Conservation (phyloP, 2,888 invertebrate genomes). For the Acholoe squamosa region DNA sequence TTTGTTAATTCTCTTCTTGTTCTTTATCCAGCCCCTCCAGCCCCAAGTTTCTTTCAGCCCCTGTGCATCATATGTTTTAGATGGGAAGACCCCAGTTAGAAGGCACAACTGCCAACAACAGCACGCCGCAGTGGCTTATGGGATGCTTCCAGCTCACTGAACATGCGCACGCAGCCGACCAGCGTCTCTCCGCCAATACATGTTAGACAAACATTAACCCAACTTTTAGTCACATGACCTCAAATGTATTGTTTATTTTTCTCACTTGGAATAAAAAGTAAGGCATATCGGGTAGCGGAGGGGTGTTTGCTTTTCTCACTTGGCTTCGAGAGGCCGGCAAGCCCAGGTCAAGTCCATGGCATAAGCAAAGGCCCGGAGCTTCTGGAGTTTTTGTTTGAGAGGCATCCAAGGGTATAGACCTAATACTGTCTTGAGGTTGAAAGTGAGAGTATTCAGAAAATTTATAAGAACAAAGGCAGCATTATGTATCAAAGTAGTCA, state of each 20-base stretch:
- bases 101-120: neutral
- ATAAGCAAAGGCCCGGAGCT: neutral
- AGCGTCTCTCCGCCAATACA: conserved; percentile 29
- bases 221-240: conserved; percentile 39
- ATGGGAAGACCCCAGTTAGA: neutral
- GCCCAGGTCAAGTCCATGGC: neutral
- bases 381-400: neutral
- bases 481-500: no score
- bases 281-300: neutral
- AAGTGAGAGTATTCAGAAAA: neutral
- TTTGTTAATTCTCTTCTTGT: no score
- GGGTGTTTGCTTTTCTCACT: conserved; percentile 36
- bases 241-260: conserved; percentile 32
- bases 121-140: neutral
- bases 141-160: neutral
- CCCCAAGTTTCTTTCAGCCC: neutral
- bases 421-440: neutral
- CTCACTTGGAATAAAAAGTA: conserved; percentile 24
- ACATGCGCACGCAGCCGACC: neutral
- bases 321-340: conserved; percentile 8
- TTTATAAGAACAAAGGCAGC: neutral
- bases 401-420: neutral
- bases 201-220: conserved; percentile 36
- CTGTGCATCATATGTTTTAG: neutral
- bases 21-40: neutral